Conservation (phyloP, 2,797 vertebrate genomes). For the Kryptopterus vitreolus region DNA sequence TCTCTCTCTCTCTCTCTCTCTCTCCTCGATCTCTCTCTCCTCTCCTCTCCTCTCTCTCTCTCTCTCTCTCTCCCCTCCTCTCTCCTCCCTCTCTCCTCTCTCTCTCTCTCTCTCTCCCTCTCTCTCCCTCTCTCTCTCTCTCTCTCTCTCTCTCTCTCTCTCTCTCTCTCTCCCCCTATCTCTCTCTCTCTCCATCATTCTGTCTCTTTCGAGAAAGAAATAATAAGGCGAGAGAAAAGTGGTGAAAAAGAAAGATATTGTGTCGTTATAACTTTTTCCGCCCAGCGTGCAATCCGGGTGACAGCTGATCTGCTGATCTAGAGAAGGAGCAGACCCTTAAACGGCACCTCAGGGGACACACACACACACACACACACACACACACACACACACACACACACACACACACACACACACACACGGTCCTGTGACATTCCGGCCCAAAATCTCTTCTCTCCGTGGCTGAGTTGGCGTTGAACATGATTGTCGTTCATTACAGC, state of each 20-base stretch:
- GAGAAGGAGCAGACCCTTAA: slow-evolving; percentile 50
- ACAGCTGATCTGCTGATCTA: slow-evolving; percentile 53
- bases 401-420: slow-evolving; percentile 15
- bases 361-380: slow-evolving; percentile 36
- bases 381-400: slow-evolving; percentile 35
- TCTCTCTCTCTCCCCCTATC: slow-evolving; percentile 26
- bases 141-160: slow-evolving; percentile 38
- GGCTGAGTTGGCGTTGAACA: slow-evolving; percentile 41
- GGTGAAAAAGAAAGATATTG: slow-evolving; percentile 50
- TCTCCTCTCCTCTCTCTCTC: slow-evolving; percentile 42
- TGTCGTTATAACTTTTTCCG: slow-evolving; percentile 56
- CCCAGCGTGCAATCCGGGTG: slow-evolving; percentile 49
- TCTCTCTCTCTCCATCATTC: slow-evolving; percentile 25
- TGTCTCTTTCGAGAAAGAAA: slow-evolving; percentile 50
- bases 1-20: slow-evolving; percentile 18
- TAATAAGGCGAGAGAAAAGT: slow-evolving; percentile 58
- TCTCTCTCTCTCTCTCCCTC: slow-evolving; percentile 27
- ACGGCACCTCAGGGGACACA: slow-evolving; percentile 46
- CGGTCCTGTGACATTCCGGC: slow-evolving; percentile 18
- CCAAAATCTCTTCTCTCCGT: slow-evolving; percentile 35
- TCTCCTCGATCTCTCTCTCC: no score
- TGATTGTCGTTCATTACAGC: slow-evolving; percentile 49
- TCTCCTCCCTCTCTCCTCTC: slow-evolving; percentile 23
- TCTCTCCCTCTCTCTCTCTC: slow-evolving; percentile 24
- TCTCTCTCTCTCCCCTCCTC: slow-evolving; percentile 25